Evolutionary conservation across 2,797 vertebrate species (phyloP), one percentile per base, ranked within the genome.

Genomic region (Enteromius fasciolatus): DNA sequence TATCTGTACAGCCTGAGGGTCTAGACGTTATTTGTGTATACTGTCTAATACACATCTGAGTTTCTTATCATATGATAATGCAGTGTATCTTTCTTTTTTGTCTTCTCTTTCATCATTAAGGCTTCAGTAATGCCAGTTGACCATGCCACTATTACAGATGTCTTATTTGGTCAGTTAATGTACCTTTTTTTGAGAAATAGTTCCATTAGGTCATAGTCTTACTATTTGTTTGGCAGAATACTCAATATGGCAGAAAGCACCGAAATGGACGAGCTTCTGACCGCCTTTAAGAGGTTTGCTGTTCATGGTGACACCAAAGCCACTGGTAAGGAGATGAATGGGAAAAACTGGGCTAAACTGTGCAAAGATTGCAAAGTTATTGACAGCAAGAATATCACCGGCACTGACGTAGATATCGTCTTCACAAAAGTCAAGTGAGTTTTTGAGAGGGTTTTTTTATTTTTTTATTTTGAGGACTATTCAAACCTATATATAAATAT

Each of bases 371-470:
- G 97, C 89, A 97, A 96, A 92, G 95, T 99, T 87, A 95, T 90
- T 0, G 97, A 99, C 0, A 95, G 97, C 52, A 98, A 98, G 91
- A 94, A 89, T 0, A 76, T 98, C 83, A 97, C 94, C 1, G 54
- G 95, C 87, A 99, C 97, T 0, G 97, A 99, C 0, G 97, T 98
- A 18, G 98, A 99, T 90, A 99, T 99, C 3, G 95, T 99, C 86
- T 99, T 99, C 94, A 95, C 95, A 87, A 99, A 99, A 96, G 97
- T 99, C 93, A 98, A 98, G 98, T 99, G 91, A 95, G 97, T 92
- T 64, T 31, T 9, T 57, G 12, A 69, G 5, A 0, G 10, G 4
- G 46, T 23, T 36, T 31, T 44, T 6, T 36, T 36, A 7, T 39
- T 39, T 8, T 9, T 39, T 39, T 39, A 39, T 73, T 36, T 14